Evolutionary conservation across 2,797 vertebrate species (phyloP), one percentile per base, ranked within the genome.

Genomic region (Loris lydekkerianus): DNA sequence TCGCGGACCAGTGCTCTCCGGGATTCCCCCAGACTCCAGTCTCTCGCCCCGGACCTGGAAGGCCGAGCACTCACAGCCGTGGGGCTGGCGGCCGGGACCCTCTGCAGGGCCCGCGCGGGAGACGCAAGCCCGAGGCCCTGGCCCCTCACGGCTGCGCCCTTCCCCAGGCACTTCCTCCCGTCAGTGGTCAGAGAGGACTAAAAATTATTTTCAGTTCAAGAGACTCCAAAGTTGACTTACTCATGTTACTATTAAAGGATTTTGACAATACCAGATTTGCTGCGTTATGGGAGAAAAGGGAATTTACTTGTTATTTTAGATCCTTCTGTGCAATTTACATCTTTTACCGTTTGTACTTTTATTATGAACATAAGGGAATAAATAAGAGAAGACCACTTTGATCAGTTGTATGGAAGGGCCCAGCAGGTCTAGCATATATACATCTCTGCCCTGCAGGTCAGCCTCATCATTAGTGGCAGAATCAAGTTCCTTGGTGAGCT

Each of bases 331-430:
- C 34, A 46, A 4, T 76, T 75, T 75, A 34, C 65, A 53, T 58
- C 76, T 96, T 95, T 91, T 80, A 56, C 78, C 18, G 20, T 91
- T 94, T 93, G 11, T 86, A 67, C 89, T 89, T 93, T 73, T 78
- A 37, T 90, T 92, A 85, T 37, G 89, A 89, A 77, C 43, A 20
- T 49, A 46, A 83, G 43, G 80, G 40, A 11, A 78, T 67, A 91
- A 82, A 40, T 40, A 73, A 34, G 46, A 76, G 60, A 67, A 49
- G 13, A 89, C 23, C 40, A 10, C 58, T n/a, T 40, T 15, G 18
- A 4, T 75, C 75, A 40, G 10, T 34, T 83, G 20, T 8, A 2
- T 11, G 11, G 53, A 78, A n/a, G 34, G 29, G 15, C 29, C 13
- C 9, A 7, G 23, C 5, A 2, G 3, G 0, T 14, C n/a, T 15